Evolutionary conservation across 2,888 invertebrate species (phyloP).

Genomic region (Phaonia tiefii): DNA sequence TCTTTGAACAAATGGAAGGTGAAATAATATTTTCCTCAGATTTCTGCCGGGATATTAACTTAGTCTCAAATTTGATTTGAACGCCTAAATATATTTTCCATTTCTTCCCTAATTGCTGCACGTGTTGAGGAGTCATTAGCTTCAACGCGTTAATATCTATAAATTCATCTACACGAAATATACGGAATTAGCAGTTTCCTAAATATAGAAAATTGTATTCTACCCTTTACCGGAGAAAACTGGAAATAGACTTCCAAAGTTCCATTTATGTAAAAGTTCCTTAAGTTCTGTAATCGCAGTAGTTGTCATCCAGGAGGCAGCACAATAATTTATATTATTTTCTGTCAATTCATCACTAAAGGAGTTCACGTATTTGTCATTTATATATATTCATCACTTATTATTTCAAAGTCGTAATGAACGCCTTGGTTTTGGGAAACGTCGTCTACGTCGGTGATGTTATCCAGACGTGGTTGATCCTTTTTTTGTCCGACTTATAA

Average conservation of each 20-base stretch:
- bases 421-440: too few relatives aligned
- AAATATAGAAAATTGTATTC: neutral
- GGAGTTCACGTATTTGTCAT: too few relatives aligned
- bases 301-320: too few relatives aligned
- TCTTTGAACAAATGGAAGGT: too few relatives aligned
- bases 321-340: too few relatives aligned
- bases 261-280: constrained; percentile 17
- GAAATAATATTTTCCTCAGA: too few relatives aligned
- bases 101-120: constrained; percentile 15
- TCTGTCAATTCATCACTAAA: too few relatives aligned
- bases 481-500: too few relatives aligned
- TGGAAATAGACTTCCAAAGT: neutral
- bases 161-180: constrained; percentile 14
- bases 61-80: constrained; percentile 29
- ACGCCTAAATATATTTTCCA: constrained; percentile 12
- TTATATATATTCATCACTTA: too few relatives aligned
- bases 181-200: neutral
- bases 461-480: too few relatives aligned
- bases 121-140: constrained; percentile 7
- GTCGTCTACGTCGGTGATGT: too few relatives aligned
- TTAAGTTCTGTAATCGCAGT: neutral
- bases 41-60: constrained; percentile 19
- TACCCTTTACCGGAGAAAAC: neutral
- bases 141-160: constrained; percentile 4
- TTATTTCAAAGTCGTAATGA: too few relatives aligned